Evolutionary conservation across 2,113 vertebrate species (phyloP), one percentile per base, ranked within the genome.

Genomic region (Montifringilla adamsi): DNA sequence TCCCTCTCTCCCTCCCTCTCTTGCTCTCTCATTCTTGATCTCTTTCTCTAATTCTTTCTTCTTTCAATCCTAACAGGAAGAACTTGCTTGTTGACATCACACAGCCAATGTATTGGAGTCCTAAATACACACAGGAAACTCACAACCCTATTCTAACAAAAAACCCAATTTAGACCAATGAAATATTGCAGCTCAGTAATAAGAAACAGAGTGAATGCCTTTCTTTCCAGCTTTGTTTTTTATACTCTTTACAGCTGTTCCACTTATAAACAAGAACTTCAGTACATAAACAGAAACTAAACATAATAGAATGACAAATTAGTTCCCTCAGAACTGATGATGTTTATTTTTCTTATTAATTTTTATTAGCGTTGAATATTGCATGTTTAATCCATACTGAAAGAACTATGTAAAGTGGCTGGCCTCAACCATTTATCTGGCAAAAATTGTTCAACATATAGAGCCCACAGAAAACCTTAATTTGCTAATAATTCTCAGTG

Each of bases 401-500:
- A 90, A 52, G 46, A 84, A 46, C 39, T 67, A 39, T 23, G 21
- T 68, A 66, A 89, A 91, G 47, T 47, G 69, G 30, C 17, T 67
- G 31, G 44, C 33, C 26, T 72, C 56, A 69, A 49, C 28, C 17
- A 73, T 83, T 93, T 93, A 63, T 91, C 82, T 88, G 56, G 53
- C 3, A 87, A 68, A 95, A 95, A 68, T 27, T 55, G 26, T 89
- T 88, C 68, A 66, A 89, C 47, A 55, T 85, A 74, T 24, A 85
- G 41, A 84, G 4, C 23, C 19, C 24, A 70, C 26, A 86, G 39
- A 87, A 92, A 94, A 67, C 22, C 22, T 86, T 95, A 91, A 87
- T 91, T 95, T 91, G 82, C 23, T 93, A 86, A 92, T 93, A 96
- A 97, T 97, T 95, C 91, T 96, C 77, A 62, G 46, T 47, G 76